Conservation (phyloP, 2,113 vertebrate species). For the Sigmodon hispidus region DNA sequence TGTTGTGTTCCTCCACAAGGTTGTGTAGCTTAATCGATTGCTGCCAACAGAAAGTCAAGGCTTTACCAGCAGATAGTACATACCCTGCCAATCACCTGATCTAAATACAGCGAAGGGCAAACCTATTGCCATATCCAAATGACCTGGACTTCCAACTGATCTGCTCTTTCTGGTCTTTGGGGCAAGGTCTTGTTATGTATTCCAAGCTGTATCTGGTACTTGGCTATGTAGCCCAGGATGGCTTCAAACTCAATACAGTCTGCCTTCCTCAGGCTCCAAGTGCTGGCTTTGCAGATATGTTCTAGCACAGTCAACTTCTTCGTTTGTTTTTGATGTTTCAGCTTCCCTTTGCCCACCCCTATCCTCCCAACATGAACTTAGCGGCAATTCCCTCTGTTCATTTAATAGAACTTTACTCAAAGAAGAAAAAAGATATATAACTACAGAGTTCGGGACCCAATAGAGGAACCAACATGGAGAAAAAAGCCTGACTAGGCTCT, state of each 20-base stretch:
- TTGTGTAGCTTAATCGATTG: conserved; percentile 83
- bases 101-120: not conserved
- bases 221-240: not conserved
- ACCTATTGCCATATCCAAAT: not conserved
- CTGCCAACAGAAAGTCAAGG: conserved; percentile 73
- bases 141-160: not conserved
- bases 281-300: not conserved
- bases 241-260: not conserved
- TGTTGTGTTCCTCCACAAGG: conserved; percentile 81
- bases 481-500: not conserved
- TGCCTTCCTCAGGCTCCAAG: not conserved
- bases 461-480: not conserved
- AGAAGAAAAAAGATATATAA: not conserved
- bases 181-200: not conserved
- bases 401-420: not conserved
- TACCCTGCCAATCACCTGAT: not conserved
- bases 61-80: not conserved
- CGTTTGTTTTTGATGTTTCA: not conserved
- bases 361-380: not conserved
- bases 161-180: not conserved
- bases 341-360: not conserved
- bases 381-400: not conserved
- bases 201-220: not conserved
- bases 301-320: not conserved
- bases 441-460: too few species aligned